Base-by-base conservation (phyloP, 2,888 invertebrate species). In the Volucella bombylans region DNA sequence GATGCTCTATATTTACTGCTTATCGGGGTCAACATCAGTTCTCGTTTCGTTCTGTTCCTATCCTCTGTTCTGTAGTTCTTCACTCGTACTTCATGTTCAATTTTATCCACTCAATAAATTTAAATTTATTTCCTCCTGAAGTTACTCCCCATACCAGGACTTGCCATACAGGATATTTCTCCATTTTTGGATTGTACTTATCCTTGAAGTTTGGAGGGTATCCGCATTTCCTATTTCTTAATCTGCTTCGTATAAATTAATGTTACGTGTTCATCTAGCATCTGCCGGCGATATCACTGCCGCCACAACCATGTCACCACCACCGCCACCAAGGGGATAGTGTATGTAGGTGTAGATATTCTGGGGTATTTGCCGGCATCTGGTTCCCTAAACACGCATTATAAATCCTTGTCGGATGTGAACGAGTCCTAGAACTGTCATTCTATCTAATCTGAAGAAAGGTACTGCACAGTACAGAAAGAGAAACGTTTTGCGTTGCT, bases 181-280 rank as follows among this genome's bases (percentile, higher is more conserved):
- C 31, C 31, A 6, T 31, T 6, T 31, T 31, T 31, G 31, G 6
- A 31, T 31, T 6, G 31, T 31, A 31, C 31, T 31, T 31, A 31
- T 31, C 31, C 31, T 31, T 31, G 31, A 31, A 31, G 31, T 31
- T 52, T 71, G 54, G 64, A 76, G 54, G 23, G 68, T 72, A 77
- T 67, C 67, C 31, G 31, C 2, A 31, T 31, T 31, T 31, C 31
- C 31, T 72, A 76, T 69, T 74, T 80, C 67, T 80, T 80, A 85
- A 76, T 85, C 80, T 59, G 11, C 57, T 80, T 62, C 57, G 72
- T 76, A 80, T 85, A 85, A 77, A 85, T 85, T 85, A 85, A 85
- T 71, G 72, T 85, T 85, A 76, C 69, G 61, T 67, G 80, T 76
- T 85, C 80, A 67, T 76, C 76, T 76, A 61, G 59, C 67, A 59